Evolutionary conservation across 2,888 invertebrate species (phyloP).

Genomic region (Trilocha varians): DNA sequence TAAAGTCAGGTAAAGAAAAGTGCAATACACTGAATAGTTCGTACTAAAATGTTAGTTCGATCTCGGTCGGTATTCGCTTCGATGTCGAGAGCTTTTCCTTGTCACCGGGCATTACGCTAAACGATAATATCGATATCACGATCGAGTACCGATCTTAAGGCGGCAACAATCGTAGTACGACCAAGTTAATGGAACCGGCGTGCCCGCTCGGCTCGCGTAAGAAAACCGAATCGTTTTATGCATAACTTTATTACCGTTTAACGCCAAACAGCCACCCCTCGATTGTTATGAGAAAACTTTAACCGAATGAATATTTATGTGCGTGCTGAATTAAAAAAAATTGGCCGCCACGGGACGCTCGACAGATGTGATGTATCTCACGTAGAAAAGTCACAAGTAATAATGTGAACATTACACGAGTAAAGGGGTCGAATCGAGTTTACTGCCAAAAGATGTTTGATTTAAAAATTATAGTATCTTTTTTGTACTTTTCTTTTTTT

Average conservation of each 20-base stretch:
- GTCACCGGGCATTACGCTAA: conserved; percentile 66
- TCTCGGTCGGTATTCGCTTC: conserved; percentile 19
- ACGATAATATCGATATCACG: conserved; percentile 63
- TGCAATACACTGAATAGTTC: background rate
- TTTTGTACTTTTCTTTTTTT: no score
- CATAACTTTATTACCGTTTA: conserved; percentile 21
- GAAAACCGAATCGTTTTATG: conserved; percentile 28
- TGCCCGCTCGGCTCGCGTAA: conserved; percentile 8
- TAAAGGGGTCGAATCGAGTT: background rate
- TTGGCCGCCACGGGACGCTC: no score
- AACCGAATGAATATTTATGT: background rate
- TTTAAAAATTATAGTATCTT: no score
- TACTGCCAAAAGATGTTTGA: no score
- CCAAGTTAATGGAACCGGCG: conserved; percentile 51
- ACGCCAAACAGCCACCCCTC: background rate
- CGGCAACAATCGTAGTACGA: conserved; percentile 61
- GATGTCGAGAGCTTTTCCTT: conserved; percentile 63
- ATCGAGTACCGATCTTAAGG: conserved; percentile 57
- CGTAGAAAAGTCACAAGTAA: no score
- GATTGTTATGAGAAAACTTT: background rate
- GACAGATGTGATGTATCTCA: no score
- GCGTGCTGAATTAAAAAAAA: conserved; percentile 9
- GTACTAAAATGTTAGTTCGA: background rate
- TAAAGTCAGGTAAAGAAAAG: background rate
- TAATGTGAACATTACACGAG: no score